These are phyloP conservation scores for Andrena praecox DNA, from an alignment of 2,888 invertebrate genomes.

Conservation along the genomic window DNA sequence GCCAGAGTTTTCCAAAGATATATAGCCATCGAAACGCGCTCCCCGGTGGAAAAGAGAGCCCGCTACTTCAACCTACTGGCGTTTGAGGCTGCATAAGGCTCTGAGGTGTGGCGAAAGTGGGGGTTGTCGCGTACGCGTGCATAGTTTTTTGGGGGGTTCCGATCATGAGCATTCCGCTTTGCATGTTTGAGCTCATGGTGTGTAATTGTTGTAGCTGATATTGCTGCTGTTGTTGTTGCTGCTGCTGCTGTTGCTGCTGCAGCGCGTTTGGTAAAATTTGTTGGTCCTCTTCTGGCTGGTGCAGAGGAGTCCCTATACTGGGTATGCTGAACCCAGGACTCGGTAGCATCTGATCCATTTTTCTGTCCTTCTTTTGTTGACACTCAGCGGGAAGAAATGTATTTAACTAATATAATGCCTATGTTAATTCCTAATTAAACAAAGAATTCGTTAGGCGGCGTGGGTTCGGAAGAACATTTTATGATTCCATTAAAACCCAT, in stretches of 20 bases:
- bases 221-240: constrained; percentile 86
- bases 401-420: not conserved
- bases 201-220: constrained; percentile 88
- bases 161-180: constrained; percentile 88
- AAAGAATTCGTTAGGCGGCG: not conserved
- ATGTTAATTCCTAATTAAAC: not conserved
- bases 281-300: constrained; percentile 96
- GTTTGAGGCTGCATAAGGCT: constrained; percentile 96
- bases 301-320: constrained; percentile 95
- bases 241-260: constrained; percentile 88
- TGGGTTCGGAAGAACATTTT: not conserved
- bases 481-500: constrained; percentile 14
- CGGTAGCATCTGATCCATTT: constrained; percentile 96
- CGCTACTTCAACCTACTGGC: constrained; percentile 87
- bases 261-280: constrained; percentile 94
- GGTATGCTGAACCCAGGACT: constrained; percentile 96
- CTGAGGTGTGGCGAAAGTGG: constrained; percentile 92
- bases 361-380: constrained; percentile 62
- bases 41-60: not conserved
- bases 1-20: too few relatives aligned
- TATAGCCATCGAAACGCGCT: too few relatives aligned
- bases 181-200: constrained; percentile 86
- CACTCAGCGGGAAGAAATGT: constrained; percentile 10
- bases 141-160: constrained; percentile 90
- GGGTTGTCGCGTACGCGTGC: constrained; percentile 91